A percentile compares a stretch with the other conserved stretches of the same genome.
Evolutionary conservation across 2,797 vertebrate species (phyloP).

Genomic region (Macroramphosus scolopax): DNA sequence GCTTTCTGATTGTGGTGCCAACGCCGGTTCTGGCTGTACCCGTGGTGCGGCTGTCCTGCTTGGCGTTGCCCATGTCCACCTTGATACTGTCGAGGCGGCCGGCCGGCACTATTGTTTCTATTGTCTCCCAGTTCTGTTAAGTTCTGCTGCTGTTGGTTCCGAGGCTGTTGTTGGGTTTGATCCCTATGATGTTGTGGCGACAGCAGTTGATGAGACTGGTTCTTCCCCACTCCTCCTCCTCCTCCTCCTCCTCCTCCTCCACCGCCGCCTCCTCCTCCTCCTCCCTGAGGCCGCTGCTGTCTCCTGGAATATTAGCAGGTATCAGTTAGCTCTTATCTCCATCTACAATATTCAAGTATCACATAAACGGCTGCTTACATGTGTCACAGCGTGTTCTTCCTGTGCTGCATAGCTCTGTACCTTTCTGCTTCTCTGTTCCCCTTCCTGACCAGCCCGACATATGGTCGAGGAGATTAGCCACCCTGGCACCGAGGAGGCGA

Average conservation of each 20-base stretch:
- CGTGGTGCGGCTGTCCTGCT: constrained; percentile 81
- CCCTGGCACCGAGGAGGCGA: constrained; percentile 45
- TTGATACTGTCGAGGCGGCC: constrained; percentile 83
- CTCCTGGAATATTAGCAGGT: constrained; percentile 78
- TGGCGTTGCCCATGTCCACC: constrained; percentile 84
- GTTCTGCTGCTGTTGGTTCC: constrained; percentile 77
- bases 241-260: constrained; percentile 77
- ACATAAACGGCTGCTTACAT: constrained; percentile 54
- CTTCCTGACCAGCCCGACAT: constrained; percentile 62
- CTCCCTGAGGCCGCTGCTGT: constrained; percentile 85
- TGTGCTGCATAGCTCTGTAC: constrained; percentile 54
- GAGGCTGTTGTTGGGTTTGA: constrained; percentile 78
- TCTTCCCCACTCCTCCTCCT: constrained; percentile 50
- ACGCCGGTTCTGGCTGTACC: constrained; percentile 94
- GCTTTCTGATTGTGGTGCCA: constrained; percentile 92
- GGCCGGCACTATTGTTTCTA: constrained; percentile 80
- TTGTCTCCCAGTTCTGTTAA: constrained; percentile 78
- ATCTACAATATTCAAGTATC: not conserved
- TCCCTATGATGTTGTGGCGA: constrained; percentile 80
- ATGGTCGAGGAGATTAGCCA: constrained; percentile 71
- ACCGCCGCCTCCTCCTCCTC: constrained; percentile 88
- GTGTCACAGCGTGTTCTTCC: constrained; percentile 46
- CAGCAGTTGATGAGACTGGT: constrained; percentile 68
- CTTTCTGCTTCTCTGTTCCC: constrained; percentile 47
- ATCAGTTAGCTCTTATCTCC: constrained; percentile 38